Base-by-base conservation (phyloP, 2,888 invertebrate species). In the Phaedon cochleariae region DNA sequence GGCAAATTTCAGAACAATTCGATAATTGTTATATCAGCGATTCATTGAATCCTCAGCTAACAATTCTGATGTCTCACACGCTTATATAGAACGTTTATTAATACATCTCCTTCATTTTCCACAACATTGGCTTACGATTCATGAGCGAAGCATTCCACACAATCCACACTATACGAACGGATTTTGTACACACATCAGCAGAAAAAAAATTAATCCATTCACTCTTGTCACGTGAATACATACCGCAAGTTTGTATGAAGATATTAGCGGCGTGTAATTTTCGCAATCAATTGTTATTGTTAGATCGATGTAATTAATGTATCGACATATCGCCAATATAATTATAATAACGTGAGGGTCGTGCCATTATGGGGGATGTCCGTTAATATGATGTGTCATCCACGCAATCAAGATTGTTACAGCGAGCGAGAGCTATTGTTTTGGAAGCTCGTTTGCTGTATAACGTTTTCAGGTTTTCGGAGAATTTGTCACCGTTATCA, bases 311-410 rank as follows among this genome's bases (percentile, higher is more conserved):
- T 74, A 74, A 74, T 70, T 74, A 70, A 71, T 72, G 68, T 65
- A 73, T 74, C 66, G 72, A 69, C 71, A 67, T 61, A 59, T 64
- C 67, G 62, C 70, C 70, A 69, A 69, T 72, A 65, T 67, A 61
- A 65, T 26, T 26, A 26, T 67, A 69, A 67, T 63, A 15, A 52
- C 49, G 59, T 21, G 54, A 52, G 34, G 58, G 53, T 61, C 22
- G 20, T 52, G 61, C 60, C 45, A 63, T 67, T 69, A 67, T 69
- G 65, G 31, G 20, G 49, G 60, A 51, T 59, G 62, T 49, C 48
- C 66, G 66, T 66, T 15, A 9, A 41, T 69, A 69, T 65, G 66
- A 66, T 59, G 58, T 66, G 69, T 69, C 69, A 69, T 59, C 62
- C 54, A 59, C 48, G 53, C 62, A 65, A 63, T 65, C 64, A 41